Base-by-base conservation (phyloP, 1,140 invertebrate species). In the Globodera rostochiensis region DNA sequence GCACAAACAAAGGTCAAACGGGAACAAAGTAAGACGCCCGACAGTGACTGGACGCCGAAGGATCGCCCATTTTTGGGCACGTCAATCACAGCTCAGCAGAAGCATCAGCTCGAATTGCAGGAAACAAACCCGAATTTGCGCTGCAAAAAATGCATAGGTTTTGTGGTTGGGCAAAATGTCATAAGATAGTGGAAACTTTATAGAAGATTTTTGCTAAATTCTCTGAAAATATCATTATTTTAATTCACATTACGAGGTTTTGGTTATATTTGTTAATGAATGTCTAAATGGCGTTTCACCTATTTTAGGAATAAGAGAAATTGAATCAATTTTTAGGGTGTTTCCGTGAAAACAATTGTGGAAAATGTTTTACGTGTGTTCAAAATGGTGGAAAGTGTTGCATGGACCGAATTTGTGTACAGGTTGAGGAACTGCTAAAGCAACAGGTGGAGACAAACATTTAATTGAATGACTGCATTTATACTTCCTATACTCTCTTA, bases 331-430 rank as follows among this genome's bases (percentile, higher is more conserved):
- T 64, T 70, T 64, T 64, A 60, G 74, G 74, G 6, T 80, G 79
- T 64, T 80, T 80, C n/a, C 71, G 79, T 11, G 75, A 73, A 25
- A 60, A 57, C 19, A 47, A 80, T 19, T 80, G 79, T 74, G 79
- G 75, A 21, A 80, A 80, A 79, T 80, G 79, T 47, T 6, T 75
- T 36, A 70, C 47, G 7, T 80, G 79, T 19, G 49, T 15, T n/a
- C 49, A 73, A 9, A 7, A 66, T 11, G 57, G 80, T 25, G 71
- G 36, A 6, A 80, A 57, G 13, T 70, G 21, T 19, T 80, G 79
- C 15, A 80, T 80, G n/a, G 45, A 45, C 49, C 71, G 79, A 46
- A 74, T 60, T 50, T 80, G 79, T 79, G 79, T 80, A 6, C 79
- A 80, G 53, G 75, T 74, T 4, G 79, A 73, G 7, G 75, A 73